phyloP scores from a whole-genome alignment of 2,113 vertebrate species.

The Gasterosteus aculeatus region DNA sequence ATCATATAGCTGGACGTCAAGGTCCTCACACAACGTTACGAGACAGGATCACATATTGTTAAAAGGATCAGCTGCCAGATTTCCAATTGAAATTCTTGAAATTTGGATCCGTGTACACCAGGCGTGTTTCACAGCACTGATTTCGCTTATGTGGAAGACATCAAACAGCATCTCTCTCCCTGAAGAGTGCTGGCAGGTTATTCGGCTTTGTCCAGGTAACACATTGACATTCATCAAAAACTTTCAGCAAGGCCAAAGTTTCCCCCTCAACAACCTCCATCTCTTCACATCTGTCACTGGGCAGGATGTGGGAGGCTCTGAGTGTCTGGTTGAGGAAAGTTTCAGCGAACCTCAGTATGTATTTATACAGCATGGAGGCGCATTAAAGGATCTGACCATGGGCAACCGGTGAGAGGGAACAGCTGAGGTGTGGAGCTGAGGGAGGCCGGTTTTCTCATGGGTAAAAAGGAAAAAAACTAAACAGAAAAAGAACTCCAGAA shows the following conservation, averaged over 20 bases:
- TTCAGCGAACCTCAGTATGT: slow-evolving; percentile 54
- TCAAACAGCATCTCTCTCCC: slow-evolving; percentile 45
- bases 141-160: slow-evolving; percentile 46
- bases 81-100: slow-evolving; percentile 2
- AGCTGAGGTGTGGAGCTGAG: slow-evolving; percentile 48
- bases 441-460: slow-evolving; percentile 37
- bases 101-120: slow-evolving; percentile 10
- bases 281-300: slow-evolving; percentile 55
- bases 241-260: slow-evolving; percentile 65
- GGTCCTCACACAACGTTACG: neutral
- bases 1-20: neutral
- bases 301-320: slow-evolving; percentile 38
- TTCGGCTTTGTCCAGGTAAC: slow-evolving; percentile 30
- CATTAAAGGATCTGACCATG: slow-evolving; percentile 62
- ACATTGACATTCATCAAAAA: slow-evolving; percentile 60
- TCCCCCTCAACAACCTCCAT: slow-evolving; percentile 53
- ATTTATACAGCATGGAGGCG: slow-evolving; percentile 68
- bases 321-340: slow-evolving; percentile 47
- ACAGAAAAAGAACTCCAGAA: neutral
- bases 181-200: slow-evolving; percentile 23
- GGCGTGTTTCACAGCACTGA: slow-evolving; percentile 10
- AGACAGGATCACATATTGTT: neutral
- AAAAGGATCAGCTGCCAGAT: neutral
- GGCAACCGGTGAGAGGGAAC: slow-evolving; percentile 40
- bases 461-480: slow-evolving; percentile 39